These are phyloP conservation scores for Chaetophractus vellerosus DNA, from an alignment of 2,797 vertebrate species.

Conservation along the genomic window DNA sequence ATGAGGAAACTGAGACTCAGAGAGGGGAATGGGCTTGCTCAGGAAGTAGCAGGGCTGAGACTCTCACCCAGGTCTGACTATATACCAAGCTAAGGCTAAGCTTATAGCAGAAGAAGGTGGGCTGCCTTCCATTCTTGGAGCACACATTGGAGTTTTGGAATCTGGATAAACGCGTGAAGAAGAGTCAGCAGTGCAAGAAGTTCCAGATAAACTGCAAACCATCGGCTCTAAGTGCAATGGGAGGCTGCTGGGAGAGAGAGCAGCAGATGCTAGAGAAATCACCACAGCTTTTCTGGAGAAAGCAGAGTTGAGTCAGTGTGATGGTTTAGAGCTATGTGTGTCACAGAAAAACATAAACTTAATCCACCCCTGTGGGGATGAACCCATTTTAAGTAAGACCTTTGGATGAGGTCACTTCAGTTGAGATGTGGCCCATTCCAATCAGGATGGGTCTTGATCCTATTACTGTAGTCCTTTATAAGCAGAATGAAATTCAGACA, in stretches of 20 bases:
- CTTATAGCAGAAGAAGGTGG: accelerated
- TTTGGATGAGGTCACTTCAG: no score
- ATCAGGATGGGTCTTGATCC: no score
- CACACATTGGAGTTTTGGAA: not conserved
- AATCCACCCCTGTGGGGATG: no score
- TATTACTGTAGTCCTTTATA: no score
- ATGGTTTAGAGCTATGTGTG: no score
- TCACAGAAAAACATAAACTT: no score
- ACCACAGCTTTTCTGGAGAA: not conserved
- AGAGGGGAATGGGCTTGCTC: not conserved
- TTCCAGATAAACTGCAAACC: not conserved
- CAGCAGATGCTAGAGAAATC: accelerated
- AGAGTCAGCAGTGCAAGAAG: not conserved
- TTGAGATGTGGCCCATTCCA: no score
- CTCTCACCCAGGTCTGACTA: accelerated
- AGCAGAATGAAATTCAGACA: no score
- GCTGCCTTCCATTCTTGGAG: no score
- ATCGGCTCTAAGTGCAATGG: accelerated
- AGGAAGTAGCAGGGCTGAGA: not conserved
- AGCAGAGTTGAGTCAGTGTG: not conserved
- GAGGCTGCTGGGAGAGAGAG: not conserved
- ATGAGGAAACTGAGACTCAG: not conserved
- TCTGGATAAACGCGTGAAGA: not conserved
- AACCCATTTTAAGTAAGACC: no score
- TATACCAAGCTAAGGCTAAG: no score